Evolutionary conservation across 2,113 vertebrate genomes (phyloP).

Genomic region (Crocuta crocuta): DNA sequence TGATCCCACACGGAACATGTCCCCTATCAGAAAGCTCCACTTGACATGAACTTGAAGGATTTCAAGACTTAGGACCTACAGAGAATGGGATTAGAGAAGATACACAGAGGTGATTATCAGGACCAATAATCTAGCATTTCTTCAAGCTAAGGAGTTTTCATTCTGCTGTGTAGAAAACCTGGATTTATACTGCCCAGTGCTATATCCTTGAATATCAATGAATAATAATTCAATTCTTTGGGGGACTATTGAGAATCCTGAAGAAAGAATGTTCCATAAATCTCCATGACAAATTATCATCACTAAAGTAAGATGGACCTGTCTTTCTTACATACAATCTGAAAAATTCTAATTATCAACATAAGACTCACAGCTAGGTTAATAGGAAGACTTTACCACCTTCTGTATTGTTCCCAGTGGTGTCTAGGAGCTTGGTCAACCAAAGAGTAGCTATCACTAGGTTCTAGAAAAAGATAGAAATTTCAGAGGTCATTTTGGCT

Average conservation of each 20-base stretch:
- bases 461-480: neutral
- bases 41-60: neutral
- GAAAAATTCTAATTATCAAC: constrained; percentile 19
- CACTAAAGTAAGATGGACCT: neutral
- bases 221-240: neutral
- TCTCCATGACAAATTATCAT: neutral
- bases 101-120: neutral
- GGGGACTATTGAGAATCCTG: neutral
- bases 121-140: neutral
- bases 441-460: neutral
- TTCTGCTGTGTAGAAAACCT: neutral
- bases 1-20: neutral
- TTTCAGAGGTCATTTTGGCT: neutral
- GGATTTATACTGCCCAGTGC: neutral
- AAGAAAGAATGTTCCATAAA: neutral
- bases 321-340: neutral
- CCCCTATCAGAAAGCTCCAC: neutral
- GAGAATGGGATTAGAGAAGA: neutral
- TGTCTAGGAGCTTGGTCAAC: neutral
- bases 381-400: neutral
- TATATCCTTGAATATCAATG: neutral
- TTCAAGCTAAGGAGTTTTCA: neutral
- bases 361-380: neutral
- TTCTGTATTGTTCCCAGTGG: neutral
- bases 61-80: neutral